These are phyloP conservation scores for Coboldia fuscipes DNA, from an alignment of 1,140 invertebrate species.

Conservation along the genomic window DNA sequence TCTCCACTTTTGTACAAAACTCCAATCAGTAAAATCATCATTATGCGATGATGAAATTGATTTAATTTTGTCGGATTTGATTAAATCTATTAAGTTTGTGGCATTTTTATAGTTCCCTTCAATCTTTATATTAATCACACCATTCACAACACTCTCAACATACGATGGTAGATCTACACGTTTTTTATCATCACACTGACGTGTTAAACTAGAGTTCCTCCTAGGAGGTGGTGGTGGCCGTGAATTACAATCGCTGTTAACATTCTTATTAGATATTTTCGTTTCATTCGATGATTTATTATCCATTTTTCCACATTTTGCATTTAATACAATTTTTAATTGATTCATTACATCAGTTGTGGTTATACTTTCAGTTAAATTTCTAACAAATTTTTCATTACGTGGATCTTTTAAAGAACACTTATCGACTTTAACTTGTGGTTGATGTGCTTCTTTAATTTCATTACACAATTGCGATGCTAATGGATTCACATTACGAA, in stretches of 20 bases:
- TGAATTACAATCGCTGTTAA: too few species aligned
- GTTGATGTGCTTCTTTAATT: background rate
- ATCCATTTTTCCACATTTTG: conserved; percentile 1
- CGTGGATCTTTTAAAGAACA: background rate
- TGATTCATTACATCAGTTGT: conserved; percentile 1
- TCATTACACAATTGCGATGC: too few species aligned
- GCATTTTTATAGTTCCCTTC: conserved; percentile 37
- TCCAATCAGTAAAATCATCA: conserved; percentile 33
- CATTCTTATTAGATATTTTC: conserved; percentile 2
- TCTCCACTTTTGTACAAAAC: conserved; percentile 49
- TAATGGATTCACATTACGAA: background rate
- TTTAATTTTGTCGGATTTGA: conserved; percentile 8
- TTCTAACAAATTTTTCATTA: conserved; percentile 1
- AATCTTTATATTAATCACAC: conserved; percentile 37
- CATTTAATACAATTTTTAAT: conserved; percentile 3
- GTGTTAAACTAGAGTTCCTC: too few species aligned
- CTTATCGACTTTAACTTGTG: background rate
- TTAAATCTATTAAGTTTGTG: conserved; percentile 29
- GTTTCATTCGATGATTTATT: conserved; percentile 2
- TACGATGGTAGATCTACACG: conserved; percentile 13
- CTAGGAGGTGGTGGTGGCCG: too few species aligned
- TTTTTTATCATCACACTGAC: background rate
- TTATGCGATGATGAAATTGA: conserved; percentile 14
- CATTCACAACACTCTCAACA: conserved; percentile 26
- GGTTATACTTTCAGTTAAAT: too few species aligned